A percentile compares a stretch with the other conserved stretches of the same genome.
phyloP scores from a whole-genome alignment of 2,113 vertebrate genomes.

The Callithrix jacchus region DNA sequence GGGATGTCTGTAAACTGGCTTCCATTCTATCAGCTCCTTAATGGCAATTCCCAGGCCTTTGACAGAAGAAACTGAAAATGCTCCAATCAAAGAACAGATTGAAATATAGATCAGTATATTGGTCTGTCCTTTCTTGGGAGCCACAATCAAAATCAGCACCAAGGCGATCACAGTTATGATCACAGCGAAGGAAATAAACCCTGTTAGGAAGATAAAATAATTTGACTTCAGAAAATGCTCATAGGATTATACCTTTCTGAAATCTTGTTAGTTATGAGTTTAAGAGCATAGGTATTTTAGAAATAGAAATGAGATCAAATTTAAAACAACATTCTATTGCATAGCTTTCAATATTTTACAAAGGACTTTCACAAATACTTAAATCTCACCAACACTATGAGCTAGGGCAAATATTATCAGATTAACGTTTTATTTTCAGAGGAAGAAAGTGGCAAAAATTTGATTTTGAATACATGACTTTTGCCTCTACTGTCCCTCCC shows the following conservation, averaged over 20 bases:
- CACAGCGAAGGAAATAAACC: constrained; percentile 84
- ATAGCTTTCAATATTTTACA: background rate
- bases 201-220: constrained; percentile 77
- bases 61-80: constrained; percentile 89
- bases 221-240: background rate
- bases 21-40: constrained; percentile 81
- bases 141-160: constrained; percentile 82
- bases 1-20: constrained; percentile 81
- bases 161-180: constrained; percentile 75
- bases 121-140: constrained; percentile 85
- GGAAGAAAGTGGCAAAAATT: background rate
- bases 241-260: background rate
- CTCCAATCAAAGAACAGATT: constrained; percentile 88
- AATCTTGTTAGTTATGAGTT: background rate
- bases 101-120: constrained; percentile 87
- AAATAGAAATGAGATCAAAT: background rate
- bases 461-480: background rate
- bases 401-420: background rate
- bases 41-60: constrained; percentile 89
- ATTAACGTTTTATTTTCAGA: constrained; percentile 11
- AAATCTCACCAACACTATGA: background rate
- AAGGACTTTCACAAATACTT: background rate
- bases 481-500: background rate
- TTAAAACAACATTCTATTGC: background rate
- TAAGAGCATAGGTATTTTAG: background rate